Evolutionary conservation across 2,888 invertebrate genomes (phyloP), one percentile per base, ranked within the genome.

Genomic region (Andricus curvator): DNA sequence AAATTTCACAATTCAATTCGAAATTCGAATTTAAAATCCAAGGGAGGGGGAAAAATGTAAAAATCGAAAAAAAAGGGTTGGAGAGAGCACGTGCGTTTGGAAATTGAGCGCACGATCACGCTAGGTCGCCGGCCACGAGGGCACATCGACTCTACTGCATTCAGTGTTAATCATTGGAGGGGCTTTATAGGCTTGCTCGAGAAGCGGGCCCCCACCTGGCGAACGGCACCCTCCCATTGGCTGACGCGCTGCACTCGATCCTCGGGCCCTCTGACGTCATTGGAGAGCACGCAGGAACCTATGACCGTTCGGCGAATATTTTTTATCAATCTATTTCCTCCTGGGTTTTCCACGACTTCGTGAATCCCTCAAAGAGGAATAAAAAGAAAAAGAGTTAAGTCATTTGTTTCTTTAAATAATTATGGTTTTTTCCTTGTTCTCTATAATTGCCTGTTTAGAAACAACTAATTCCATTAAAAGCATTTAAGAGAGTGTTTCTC

Each of bases 71-170:
- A 22, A 22, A 68, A 68, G 13, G 11, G 17, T 48, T 13, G 25
- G 25, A 48, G 29, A 70, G 29, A 70, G 56, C 56, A 60, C 74
- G 74, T 74, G 74, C 74, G 56, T 56, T 51, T 56, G 56, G n/a
- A 74, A 51, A 74, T 74, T n/a, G n/a, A 56, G 56, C 29, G 70
- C 29, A 33, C 17, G 66, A 80, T 29, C 67, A 80, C 85, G 83
- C 87, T 88, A 87, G 88, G 88, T 88, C 88, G 81, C 87, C 85
- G 86, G 87, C 85, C 82, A 84, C 86, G 85, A 86, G 87, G 86
- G 88, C 86, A 86, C 88, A 85, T 85, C 80, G 84, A 90, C 88
- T 85, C 80, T 84, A 90, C 89, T 90, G 89, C 84, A 84, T 83
- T 82, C 83, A 80, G 83, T 82, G 80, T 80, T 83, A 83, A 84